These are phyloP conservation scores for Cerastoderma edule DNA, from an alignment of 2,888 invertebrate species.

Conservation along the genomic window DNA sequence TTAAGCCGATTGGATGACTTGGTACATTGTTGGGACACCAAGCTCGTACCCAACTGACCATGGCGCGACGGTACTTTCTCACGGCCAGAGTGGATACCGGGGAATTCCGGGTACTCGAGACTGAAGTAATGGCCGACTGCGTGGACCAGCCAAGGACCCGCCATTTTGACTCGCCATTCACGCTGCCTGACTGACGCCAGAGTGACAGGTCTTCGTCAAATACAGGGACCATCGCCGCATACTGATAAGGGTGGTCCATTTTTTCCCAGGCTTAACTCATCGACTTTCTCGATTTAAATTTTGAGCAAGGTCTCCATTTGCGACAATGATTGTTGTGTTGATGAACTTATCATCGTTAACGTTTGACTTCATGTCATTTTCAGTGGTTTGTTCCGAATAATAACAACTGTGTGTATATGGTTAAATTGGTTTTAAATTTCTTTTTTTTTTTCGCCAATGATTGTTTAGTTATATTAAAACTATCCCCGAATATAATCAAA, in stretches of 20 bases:
- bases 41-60: slow-evolving; percentile 30
- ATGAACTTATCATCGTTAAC: not conserved
- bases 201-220: slow-evolving; percentile 19
- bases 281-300: not conserved
- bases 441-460: no score
- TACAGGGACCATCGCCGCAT: no score
- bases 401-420: no score
- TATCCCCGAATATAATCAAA: no score
- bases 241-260: no score
- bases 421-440: no score
- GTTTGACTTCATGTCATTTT: not conserved
- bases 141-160: slow-evolving; percentile 18
- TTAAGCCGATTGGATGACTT: slow-evolving; percentile 53
- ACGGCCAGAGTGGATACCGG: slow-evolving; percentile 48
- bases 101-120: slow-evolving; percentile 61
- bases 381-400: not conserved
- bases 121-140: slow-evolving; percentile 8
- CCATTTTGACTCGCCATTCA: slow-evolving; percentile 21
- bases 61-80: slow-evolving; percentile 58
- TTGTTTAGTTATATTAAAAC: no score
- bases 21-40: slow-evolving; percentile 37
- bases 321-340: slow-evolving; percentile 12
- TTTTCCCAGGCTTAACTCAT: slow-evolving; percentile 12
- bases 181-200: slow-evolving; percentile 27
- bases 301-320: not conserved